These are phyloP conservation scores for Hydrotaea diabolus DNA, from an alignment of 2,888 invertebrate genomes.

Conservation along the genomic window DNA sequence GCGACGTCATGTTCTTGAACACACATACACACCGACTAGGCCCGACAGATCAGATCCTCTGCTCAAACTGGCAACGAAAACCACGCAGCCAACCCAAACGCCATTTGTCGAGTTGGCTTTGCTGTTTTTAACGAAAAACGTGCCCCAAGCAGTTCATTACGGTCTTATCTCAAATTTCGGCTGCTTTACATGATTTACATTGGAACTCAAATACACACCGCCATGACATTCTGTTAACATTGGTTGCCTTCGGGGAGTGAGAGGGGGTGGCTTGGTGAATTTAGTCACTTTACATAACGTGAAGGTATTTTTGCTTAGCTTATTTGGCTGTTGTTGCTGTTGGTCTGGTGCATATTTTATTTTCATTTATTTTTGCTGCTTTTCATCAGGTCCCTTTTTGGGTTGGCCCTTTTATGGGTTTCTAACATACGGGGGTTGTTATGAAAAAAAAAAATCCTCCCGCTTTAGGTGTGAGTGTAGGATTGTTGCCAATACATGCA, in stretches of 20 bases:
- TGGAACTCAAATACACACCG: neutral
- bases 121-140: neutral
- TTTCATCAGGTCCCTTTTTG: slow-evolving; percentile 23
- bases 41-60: neutral
- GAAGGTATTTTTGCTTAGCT: neutral
- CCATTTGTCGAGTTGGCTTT: neutral
- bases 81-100: neutral
- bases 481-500: no score
- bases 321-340: neutral
- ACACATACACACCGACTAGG: neutral
- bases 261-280: neutral
- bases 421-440: neutral
- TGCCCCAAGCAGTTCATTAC: slow-evolving; percentile 23
- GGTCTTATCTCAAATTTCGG: slow-evolving; percentile 19
- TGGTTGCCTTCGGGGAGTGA: no score
- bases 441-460: no score
- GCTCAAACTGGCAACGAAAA: neutral
- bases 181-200: slow-evolving; percentile 35
- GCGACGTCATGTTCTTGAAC: no score
- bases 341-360: slow-evolving; percentile 50
- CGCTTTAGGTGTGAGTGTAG: no score
- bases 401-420: neutral
- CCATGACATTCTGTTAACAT: neutral
- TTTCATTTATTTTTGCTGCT: slow-evolving; percentile 27
- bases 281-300: neutral